Evolutionary conservation across 2,113 vertebrate species (phyloP).

Genomic region (Turdus rufiventris): DNA sequence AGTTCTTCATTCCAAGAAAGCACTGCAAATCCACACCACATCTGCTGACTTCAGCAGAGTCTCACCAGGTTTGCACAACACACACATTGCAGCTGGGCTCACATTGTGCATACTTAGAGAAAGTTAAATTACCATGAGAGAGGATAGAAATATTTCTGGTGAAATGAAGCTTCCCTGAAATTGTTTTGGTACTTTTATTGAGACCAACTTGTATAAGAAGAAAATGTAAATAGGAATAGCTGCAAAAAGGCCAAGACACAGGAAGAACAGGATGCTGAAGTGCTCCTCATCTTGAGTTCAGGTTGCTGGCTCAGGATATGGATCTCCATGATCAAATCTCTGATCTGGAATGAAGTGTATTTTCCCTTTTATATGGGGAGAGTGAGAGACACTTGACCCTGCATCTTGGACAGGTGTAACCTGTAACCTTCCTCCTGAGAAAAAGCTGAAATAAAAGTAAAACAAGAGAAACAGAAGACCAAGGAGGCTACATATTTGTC

Average conservation of each 20-base stretch:
- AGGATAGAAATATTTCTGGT: not conserved
- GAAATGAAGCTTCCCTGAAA: not conserved
- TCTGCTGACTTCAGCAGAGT: slow-evolving; percentile 52
- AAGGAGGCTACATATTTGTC: not conserved
- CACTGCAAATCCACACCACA: not conserved
- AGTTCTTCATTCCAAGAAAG: slow-evolving; percentile 14
- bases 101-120: not conserved
- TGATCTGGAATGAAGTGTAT: not conserved
- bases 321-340: not conserved
- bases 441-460: not conserved
- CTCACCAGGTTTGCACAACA: slow-evolving; percentile 14
- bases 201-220: not conserved
- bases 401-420: not conserved
- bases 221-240: not conserved
- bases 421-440: not conserved
- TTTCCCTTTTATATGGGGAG: not conserved
- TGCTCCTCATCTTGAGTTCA: not conserved
- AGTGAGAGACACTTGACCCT: not conserved
- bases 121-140: not conserved
- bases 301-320: not conserved
- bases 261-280: not conserved
- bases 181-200: not conserved
- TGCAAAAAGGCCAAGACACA: not conserved
- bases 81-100: not conserved
- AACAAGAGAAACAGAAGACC: not conserved